These are phyloP conservation scores for Dendrophyllia cribrosa DNA, from an alignment of 64 coral and sea anemone species.

Conservation along the genomic window DNA sequence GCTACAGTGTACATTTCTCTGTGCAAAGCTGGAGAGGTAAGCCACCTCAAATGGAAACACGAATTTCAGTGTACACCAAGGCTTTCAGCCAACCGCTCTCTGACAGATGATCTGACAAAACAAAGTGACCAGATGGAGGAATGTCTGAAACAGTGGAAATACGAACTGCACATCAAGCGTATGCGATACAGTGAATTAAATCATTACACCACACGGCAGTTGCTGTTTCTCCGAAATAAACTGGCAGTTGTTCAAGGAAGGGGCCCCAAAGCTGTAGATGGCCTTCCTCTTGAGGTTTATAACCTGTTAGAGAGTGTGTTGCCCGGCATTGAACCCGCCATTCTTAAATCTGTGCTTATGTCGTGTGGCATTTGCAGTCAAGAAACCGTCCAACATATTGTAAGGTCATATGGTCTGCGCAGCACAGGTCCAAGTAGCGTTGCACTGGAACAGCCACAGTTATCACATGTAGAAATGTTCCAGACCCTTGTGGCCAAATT, in stretches of 20 bases:
- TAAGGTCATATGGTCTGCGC: neutral
- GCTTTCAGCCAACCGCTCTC: conserved; percentile 9
- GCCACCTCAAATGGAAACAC: conserved; percentile 70
- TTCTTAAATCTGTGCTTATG: conserved; percentile 23
- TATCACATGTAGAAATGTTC: neutral
- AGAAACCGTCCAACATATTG: neutral
- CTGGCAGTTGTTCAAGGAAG: conserved; percentile 52
- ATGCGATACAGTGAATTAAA: conserved; percentile 62
- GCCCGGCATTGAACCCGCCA: conserved; percentile 52
- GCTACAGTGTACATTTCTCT: conserved; percentile 68
- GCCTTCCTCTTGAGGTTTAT: conserved; percentile 52
- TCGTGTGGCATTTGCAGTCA: conserved; percentile 35
- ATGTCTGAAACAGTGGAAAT: conserved; percentile 68
- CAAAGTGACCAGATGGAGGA: conserved; percentile 61
- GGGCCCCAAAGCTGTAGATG: conserved; percentile 28
- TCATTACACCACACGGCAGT: conserved; percentile 75
- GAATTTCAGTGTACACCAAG: conserved; percentile 41
- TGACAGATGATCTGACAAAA: conserved; percentile 7
- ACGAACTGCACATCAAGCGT: conserved; percentile 64
- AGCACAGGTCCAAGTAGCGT: neutral
- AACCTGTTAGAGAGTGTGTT: conserved; percentile 82
- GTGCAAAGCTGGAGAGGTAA: conserved; percentile 79
- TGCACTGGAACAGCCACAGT: neutral
- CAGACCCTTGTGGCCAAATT: conserved; percentile 16
- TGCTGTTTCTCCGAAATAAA: conserved; percentile 62